phyloP scores from a whole-genome alignment of 2,797 vertebrate genomes.

The Enteromius treurensis region DNA sequence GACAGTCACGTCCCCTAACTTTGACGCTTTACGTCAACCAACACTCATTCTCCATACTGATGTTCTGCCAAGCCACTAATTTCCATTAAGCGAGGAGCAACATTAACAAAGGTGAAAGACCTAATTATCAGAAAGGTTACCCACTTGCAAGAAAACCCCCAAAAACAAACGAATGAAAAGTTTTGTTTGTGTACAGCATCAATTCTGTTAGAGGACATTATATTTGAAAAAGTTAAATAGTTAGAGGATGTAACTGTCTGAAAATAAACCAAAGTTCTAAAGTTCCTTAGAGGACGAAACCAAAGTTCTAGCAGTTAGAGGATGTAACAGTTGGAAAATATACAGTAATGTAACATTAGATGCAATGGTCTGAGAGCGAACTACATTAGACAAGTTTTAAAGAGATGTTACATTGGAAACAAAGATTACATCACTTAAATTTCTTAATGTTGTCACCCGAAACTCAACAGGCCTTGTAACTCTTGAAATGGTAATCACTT shows the following conservation, averaged over 20 bases:
- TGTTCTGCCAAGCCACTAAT: background rate
- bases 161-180: background rate
- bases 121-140: background rate
- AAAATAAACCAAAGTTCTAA: background rate
- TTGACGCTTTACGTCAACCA: background rate
- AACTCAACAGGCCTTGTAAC: background rate
- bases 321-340: too few relatives aligned
- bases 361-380: background rate
- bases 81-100: background rate
- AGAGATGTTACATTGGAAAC: background rate
- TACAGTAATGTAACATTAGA: background rate
- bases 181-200: background rate
- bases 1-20: background rate
- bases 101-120: background rate
- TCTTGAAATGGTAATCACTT: background rate
- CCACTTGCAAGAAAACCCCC: background rate
- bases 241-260: background rate
- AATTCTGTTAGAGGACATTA: background rate
- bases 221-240: background rate
- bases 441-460: background rate
- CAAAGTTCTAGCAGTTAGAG: background rate
- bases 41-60: background rate
- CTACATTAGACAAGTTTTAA: background rate
- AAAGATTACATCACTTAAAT: background rate
- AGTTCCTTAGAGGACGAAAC: background rate